Evolutionary conservation across 2,888 invertebrate species (phyloP).

Genomic region (Napeogenes inachia): DNA sequence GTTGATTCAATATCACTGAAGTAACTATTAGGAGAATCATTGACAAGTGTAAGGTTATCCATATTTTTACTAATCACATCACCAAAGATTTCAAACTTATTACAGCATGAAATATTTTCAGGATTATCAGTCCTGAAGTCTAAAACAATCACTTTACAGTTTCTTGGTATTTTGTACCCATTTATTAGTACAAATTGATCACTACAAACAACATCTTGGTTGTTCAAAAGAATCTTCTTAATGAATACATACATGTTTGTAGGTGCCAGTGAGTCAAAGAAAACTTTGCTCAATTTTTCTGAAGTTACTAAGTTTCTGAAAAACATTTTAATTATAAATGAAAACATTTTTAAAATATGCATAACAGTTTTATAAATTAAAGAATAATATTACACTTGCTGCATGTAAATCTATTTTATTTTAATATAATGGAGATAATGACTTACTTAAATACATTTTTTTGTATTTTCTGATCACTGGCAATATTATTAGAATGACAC

Average conservation of each 20-base stretch:
- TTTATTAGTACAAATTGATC: constrained; percentile 57
- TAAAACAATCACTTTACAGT: constrained; percentile 55
- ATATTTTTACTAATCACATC: constrained; percentile 46
- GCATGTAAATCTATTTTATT: background rate
- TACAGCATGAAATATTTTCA: constrained; percentile 57
- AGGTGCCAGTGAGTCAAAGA: constrained; percentile 58
- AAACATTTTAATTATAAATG: constrained; percentile 26
- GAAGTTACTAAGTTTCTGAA: constrained; percentile 70
- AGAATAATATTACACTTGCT: background rate
- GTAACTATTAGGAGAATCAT: constrained; percentile 35
- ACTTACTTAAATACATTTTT: constrained; percentile 60
- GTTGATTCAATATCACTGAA: constrained; percentile 60
- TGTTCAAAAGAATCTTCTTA: constrained; percentile 49
- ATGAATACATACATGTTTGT: constrained; percentile 74
- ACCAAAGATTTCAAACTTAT: constrained; percentile 62
- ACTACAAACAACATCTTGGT: constrained; percentile 43
- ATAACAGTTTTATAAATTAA: background rate
- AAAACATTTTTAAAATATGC: background rate
- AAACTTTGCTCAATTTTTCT: constrained; percentile 58
- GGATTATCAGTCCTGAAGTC: constrained; percentile 49
- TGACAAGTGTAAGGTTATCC: constrained; percentile 37
- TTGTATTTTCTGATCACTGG: constrained; percentile 64
- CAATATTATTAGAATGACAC: constrained; percentile 59
- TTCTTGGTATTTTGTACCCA: constrained; percentile 60
- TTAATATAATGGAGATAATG: background rate